Evolutionary conservation across 2,797 vertebrate genomes (phyloP).

Genomic region (Sitta carolinensis): DNA sequence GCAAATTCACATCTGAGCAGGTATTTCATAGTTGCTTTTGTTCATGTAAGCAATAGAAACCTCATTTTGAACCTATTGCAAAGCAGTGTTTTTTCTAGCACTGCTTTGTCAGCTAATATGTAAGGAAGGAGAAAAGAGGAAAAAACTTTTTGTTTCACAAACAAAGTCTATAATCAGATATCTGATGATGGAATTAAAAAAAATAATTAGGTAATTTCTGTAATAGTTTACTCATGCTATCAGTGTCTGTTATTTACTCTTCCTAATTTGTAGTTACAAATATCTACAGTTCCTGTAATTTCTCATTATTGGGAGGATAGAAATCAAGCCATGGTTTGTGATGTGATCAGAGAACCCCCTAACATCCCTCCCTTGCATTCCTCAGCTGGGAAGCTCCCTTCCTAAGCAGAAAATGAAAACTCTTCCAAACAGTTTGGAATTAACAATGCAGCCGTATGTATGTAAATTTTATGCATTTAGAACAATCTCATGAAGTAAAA

Average conservation of each 20-base stretch:
- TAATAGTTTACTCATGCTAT: background rate
- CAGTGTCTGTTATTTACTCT: background rate
- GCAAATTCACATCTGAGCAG: background rate
- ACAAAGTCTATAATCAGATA: background rate
- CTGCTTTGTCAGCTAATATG: fast-evolving
- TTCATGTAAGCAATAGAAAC: background rate
- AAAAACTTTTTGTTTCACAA: background rate
- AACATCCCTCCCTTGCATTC: background rate
- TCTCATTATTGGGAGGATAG: background rate
- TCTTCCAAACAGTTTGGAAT: background rate
- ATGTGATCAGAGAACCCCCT: background rate
- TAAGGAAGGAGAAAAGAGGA: background rate
- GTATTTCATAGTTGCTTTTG: background rate
- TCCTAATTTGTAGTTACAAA: background rate
- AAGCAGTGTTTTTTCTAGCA: background rate
- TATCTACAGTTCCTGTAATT: background rate
- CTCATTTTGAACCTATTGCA: background rate
- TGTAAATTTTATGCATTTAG: slow-evolving; percentile 66
- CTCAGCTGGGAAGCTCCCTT: background rate
- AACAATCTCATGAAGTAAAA: slow-evolving; percentile 58
- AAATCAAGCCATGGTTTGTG: background rate
- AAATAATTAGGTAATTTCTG: background rate
- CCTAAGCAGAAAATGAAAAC: background rate
- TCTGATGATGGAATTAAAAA: background rate
- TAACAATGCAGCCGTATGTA: slow-evolving; percentile 14